Base-by-base conservation (phyloP, 2,888 invertebrate species). In the Scrobipalpa atriplicella region DNA sequence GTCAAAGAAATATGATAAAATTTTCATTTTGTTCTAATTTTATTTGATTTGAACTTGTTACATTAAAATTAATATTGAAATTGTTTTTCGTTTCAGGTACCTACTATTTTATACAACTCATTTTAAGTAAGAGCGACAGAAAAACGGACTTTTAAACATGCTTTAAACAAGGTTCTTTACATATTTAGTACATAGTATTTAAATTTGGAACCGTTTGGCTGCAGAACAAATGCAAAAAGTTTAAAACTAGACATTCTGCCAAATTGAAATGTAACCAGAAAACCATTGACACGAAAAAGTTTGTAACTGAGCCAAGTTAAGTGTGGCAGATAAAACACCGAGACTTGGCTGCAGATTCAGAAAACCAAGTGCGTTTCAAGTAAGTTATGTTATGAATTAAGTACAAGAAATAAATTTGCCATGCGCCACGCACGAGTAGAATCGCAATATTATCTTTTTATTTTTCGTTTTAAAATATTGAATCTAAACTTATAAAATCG, bases 1-100 rank as follows among this genome's bases (percentile, higher is more conserved):
- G 39, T 43, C 56, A 36, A 56, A 56, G 21, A 29, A 29, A 29
- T 29, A 5, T 1, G 19, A 61, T 21, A 29, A 13, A 11, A 56
- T 11, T 56, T 47, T 47, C 16, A 47, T 47, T n/a, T 47, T 10
- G 47, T 1, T 10, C 47, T 6, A 0, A 47, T 47, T 47, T 54
- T 21, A 21, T 54, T 19, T 18, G 18, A 54, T 21, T 54, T 19
- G 11, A 58, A 58, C 11, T 58, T 58, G 36, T n/a, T 36, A 58
- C n/a, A 29, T 58, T 29, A 63, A 52, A 41, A 62, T 68, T 67
- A 68, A 67, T 41, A 60, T 70, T 64, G 61, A 67, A 65, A 67
- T 68, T 67, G 62, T 66, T 67, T 66, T 54, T 54, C 19, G 10
- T 54, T 54, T 54, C 54, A 54, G 54, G 54, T 54, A 54, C 54